These are phyloP conservation scores for Poeciliopsis turrubarensis DNA, from an alignment of 2,113 vertebrate species.

Conservation along the genomic window DNA sequence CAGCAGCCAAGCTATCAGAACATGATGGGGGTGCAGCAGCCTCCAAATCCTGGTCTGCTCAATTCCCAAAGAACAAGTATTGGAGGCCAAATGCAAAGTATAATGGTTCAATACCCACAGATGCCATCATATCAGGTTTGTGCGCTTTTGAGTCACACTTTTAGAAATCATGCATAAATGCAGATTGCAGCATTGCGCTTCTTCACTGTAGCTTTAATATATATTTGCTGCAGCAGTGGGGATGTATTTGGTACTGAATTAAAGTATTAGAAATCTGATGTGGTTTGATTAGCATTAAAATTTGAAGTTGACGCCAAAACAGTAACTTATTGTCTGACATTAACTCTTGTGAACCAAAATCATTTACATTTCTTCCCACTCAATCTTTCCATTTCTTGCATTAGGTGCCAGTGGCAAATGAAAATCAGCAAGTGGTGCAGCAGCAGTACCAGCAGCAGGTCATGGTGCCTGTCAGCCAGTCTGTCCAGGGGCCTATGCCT, in stretches of 20 bases:
- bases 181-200: neutral
- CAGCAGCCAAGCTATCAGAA: conserved; percentile 95
- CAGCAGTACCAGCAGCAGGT: conserved; percentile 96
- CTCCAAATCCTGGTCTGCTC: conserved; percentile 89
- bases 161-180: rapidly evolving
- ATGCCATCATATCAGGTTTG: conserved; percentile 97
- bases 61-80: conserved; percentile 87
- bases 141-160: neutral
- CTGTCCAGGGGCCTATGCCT: conserved; percentile 92
- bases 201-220: neutral
- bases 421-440: conserved; percentile 93
- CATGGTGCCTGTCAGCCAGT: conserved; percentile 93
- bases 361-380: neutral
- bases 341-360: neutral
- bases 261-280: neutral
- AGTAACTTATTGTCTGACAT: neutral
- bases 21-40: conserved; percentile 94
- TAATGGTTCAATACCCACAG: conserved; percentile 97
- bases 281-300: neutral
- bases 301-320: neutral
- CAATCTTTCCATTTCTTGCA: neutral
- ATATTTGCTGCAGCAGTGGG: neutral
- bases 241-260: neutral
- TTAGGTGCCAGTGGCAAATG: conserved; percentile 92
- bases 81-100: conserved; percentile 93